A percentile compares a stretch with the other conserved stretches of the same genome.
phyloP scores from a whole-genome alignment of 2,888 invertebrate genomes.

The Vannuccia rotundouncinata region DNA sequence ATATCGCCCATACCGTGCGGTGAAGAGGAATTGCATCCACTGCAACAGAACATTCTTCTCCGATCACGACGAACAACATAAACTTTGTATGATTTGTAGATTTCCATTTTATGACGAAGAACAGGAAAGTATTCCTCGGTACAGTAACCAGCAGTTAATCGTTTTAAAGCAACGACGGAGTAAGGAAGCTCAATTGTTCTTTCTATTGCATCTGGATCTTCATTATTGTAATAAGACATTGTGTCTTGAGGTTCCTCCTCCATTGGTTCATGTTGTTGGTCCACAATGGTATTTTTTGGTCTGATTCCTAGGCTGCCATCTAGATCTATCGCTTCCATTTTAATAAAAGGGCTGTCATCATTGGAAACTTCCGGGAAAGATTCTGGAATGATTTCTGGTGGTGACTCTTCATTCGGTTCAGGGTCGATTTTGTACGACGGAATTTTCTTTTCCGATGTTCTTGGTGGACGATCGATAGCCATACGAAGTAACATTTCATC shows the following conservation, averaged over 20 bases:
- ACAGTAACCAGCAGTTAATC: constrained; percentile 38
- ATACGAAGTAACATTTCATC: constrained; percentile 39
- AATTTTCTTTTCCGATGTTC: not conserved
- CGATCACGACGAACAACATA: constrained; percentile 25
- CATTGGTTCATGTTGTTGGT: not conserved
- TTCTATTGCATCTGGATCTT: constrained; percentile 30
- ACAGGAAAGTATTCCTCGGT: constrained; percentile 30
- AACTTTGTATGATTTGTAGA: constrained; percentile 37
- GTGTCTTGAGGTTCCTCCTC: constrained; percentile 31
- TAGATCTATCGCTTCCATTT: not conserved
- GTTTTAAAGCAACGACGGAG: constrained; percentile 31
- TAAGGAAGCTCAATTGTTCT: constrained; percentile 36
- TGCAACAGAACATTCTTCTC: constrained; percentile 39
- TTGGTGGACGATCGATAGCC: constrained; percentile 34
- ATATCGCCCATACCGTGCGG: constrained; percentile 40
- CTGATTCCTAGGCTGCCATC: not conserved
- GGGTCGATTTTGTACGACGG: not conserved
- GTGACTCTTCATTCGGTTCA: not conserved
- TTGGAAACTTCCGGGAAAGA: not conserved
- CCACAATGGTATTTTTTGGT: not conserved
- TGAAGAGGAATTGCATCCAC: constrained; percentile 38
- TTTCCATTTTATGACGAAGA: constrained; percentile 39
- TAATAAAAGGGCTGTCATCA: not conserved
- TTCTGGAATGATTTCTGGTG: not conserved
- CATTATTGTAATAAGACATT: not conserved